phyloP scores from a whole-genome alignment of 2,113 vertebrate species.

The Tragelaphus scriptus region DNA sequence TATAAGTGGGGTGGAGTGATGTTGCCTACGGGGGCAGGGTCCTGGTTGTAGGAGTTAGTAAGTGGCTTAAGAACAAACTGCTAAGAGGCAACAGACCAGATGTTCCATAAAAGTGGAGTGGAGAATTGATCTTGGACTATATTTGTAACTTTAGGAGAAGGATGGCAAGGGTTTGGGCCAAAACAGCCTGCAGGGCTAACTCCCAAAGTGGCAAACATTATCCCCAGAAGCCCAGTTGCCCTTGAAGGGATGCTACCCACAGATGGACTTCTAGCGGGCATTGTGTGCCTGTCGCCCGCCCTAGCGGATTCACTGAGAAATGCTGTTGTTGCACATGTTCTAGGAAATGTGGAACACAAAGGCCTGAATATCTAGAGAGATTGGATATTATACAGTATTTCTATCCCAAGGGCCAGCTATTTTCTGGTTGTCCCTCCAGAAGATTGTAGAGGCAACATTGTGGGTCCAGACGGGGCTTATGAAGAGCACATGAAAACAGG shows the following conservation, averaged over 20 bases:
- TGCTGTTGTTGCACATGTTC: background rate
- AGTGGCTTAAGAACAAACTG: background rate
- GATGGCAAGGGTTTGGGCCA: background rate
- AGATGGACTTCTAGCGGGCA: background rate
- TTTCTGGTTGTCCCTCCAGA: background rate
- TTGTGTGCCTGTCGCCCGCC: background rate
- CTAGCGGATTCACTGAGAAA: background rate
- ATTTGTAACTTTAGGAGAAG: background rate
- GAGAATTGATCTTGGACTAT: background rate
- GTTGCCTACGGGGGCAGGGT: background rate
- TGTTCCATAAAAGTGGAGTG: background rate
- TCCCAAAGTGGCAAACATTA: background rate
- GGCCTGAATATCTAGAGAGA: background rate
- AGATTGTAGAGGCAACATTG: background rate
- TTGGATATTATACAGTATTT: background rate
- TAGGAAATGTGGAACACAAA: background rate
- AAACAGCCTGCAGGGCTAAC: background rate
- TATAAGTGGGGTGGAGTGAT: background rate
- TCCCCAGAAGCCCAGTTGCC: rapidly evolving
- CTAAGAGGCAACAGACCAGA: background rate
- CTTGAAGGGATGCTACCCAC: background rate
- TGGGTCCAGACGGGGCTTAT: rapidly evolving
- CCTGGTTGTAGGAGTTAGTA: background rate
- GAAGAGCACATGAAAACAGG: background rate
- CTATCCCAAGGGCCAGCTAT: background rate